Conservation (phyloP, 2,888 invertebrate genomes). For the Patella pellucida region DNA sequence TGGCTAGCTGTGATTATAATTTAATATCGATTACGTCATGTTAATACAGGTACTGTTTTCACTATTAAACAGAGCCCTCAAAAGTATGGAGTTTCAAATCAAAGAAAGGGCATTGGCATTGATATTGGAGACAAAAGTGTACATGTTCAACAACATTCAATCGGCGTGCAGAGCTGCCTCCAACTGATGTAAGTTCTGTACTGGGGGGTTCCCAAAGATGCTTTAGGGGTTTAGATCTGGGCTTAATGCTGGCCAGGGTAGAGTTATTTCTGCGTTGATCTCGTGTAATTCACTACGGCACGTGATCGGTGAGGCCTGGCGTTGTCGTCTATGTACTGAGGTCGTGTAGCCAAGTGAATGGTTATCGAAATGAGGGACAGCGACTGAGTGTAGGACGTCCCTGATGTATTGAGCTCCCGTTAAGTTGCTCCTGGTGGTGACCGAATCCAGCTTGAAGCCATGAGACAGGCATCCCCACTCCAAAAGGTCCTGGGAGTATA, state of each 20-base stretch:
- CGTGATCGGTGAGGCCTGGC: not conserved
- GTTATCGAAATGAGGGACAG: too few relatives aligned
- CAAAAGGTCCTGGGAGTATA: conserved; percentile 17
- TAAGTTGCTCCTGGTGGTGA: not conserved
- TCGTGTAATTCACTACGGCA: not conserved
- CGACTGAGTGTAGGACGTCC: too few relatives aligned
- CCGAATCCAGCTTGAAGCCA: conserved; percentile 17
- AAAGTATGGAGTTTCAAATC: too few relatives aligned
- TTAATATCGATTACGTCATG: too few relatives aligned
- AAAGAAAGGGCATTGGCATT: too few relatives aligned
- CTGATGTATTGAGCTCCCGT: too few relatives aligned
- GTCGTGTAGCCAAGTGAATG: too few relatives aligned
- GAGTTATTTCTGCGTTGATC: not conserved
- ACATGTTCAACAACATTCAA: not conserved
- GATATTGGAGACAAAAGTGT: too few relatives aligned
- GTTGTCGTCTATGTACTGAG: not conserved
- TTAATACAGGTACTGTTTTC: too few relatives aligned
- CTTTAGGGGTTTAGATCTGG: not conserved
- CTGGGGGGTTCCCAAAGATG: not conserved
- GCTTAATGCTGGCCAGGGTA: not conserved
- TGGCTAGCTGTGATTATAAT: too few relatives aligned
- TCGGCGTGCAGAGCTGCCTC: not conserved
- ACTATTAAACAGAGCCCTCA: too few relatives aligned
- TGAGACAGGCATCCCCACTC: conserved; percentile 20
- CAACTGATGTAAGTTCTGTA: too few relatives aligned